These are phyloP conservation scores for Manduca sexta DNA, from an alignment of 1,140 invertebrate genomes.

Conservation along the genomic window DNA sequence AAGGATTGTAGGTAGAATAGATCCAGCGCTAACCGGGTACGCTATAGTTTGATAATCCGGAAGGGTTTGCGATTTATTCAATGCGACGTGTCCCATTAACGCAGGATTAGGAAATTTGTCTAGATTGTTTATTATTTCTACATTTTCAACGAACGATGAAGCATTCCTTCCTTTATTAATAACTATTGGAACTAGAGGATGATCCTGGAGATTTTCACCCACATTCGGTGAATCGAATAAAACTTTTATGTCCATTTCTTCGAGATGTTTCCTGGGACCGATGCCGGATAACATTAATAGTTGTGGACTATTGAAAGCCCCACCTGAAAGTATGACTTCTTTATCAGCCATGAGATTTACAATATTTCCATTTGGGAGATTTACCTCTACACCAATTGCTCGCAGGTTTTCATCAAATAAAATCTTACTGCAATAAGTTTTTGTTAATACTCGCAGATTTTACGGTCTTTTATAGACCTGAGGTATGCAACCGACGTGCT, in stretches of 20 bases:
- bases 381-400: not conserved
- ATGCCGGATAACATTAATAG: constrained; percentile 2
- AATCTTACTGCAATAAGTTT: constrained; percentile 61
- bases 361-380: not conserved
- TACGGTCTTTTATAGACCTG: constrained; percentile 60
- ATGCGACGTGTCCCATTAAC: not conserved
- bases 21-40: not conserved
- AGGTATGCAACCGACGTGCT: constrained; percentile 76
- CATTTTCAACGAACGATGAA: not conserved
- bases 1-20: not conserved
- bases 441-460: constrained; percentile 68
- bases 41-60: constrained; percentile 1
- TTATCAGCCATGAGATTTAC: not conserved
- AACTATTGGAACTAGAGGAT: not conserved
- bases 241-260: not conserved
- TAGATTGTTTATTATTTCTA: not conserved
- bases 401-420: constrained; percentile 67
- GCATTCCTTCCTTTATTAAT: not conserved
- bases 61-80: not conserved
- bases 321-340: constrained; percentile 3
- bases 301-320: constrained; percentile 1
- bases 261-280: not conserved
- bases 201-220: constrained; percentile 1
- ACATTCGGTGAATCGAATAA: not conserved
- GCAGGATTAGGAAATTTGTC: constrained; percentile 1